A percentile compares a stretch with the other conserved stretches of the same genome.
phyloP scores from a whole-genome alignment of 2,797 vertebrate species.

The Lepus townsendii region DNA sequence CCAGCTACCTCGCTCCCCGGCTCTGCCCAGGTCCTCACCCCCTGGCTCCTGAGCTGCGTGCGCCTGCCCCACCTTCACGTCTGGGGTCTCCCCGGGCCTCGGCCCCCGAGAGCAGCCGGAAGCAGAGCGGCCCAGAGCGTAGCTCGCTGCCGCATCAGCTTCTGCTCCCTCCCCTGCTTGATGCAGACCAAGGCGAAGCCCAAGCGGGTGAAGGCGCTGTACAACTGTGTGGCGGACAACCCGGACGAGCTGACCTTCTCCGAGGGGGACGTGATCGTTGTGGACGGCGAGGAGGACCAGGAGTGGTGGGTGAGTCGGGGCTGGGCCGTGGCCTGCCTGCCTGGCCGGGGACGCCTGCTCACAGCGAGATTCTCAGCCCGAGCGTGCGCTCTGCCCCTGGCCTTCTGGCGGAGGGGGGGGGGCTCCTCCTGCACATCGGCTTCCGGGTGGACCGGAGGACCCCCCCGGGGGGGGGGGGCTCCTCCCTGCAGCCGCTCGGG shows the following conservation, averaged over 20 bases:
- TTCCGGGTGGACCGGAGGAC: not conserved
- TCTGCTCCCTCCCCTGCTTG: not conserved
- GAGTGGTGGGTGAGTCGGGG: slow-evolving; percentile 99
- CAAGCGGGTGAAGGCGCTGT: slow-evolving; percentile 98
- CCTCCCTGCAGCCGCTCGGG: not conserved
- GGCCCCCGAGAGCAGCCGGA: not conserved
- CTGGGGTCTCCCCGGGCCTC: rapidly evolving
- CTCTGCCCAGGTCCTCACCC: too few species aligned
- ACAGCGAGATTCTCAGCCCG: too few species aligned
- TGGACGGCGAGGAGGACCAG: slow-evolving; percentile 98
- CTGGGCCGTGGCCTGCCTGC: rapidly evolving
- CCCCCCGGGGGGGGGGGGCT: not conserved
- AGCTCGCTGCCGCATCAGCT: not conserved
- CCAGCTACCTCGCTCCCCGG: rapidly evolving
- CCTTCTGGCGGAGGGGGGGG: not conserved
- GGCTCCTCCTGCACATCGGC: not conserved
- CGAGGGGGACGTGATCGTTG: slow-evolving; percentile 98
- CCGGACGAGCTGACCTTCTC: slow-evolving; percentile 98
- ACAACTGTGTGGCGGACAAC: slow-evolving; percentile 98
- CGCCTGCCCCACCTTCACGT: too few species aligned
- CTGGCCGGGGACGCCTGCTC: not conserved
- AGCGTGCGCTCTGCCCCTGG: not conserved
- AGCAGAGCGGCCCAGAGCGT: not conserved
- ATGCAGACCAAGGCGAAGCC: slow-evolving; percentile 94
- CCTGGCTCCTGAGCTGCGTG: not conserved